A percentile compares a stretch with the other conserved stretches of the same genome.
These are phyloP conservation scores for Geotrupes spiniger DNA, from an alignment of 2,888 invertebrate genomes.

Conservation along the genomic window DNA sequence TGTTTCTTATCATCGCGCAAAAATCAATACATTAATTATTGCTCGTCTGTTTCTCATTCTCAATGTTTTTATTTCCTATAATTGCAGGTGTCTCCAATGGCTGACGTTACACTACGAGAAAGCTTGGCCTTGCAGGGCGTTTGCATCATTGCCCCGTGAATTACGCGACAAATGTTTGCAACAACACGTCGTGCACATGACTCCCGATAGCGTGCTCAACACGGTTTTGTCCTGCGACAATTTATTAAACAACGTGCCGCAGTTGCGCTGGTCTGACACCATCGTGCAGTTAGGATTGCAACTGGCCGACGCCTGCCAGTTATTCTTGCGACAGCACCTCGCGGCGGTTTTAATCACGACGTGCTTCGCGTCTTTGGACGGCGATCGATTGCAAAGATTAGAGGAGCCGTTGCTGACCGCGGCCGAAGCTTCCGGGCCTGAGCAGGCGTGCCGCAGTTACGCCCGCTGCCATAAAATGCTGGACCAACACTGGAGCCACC, in stretches of 20 bases:
- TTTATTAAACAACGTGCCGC: constrained; percentile 73
- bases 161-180: constrained; percentile 80
- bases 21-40: no score
- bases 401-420: constrained; percentile 78
- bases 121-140: constrained; percentile 90
- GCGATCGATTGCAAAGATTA: constrained; percentile 70
- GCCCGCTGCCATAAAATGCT: constrained; percentile 49
- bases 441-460: constrained; percentile 81
- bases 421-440: constrained; percentile 74
- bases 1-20: no score
- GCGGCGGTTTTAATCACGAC: constrained; percentile 63
- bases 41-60: no score
- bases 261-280: constrained; percentile 75
- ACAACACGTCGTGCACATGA: constrained; percentile 77
- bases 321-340: constrained; percentile 76
- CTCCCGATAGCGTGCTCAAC: constrained; percentile 77
- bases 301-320: constrained; percentile 76
- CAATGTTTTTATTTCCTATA: no score
- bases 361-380: constrained; percentile 64
- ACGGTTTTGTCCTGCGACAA: constrained; percentile 83
- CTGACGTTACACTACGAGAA: constrained; percentile 80
- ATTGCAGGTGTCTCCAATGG: constrained; percentile 74
- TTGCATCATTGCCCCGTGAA: constrained; percentile 80
- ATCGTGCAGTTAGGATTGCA: constrained; percentile 76
- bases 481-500: constrained; percentile 42